Conservation (phyloP, 2,113 vertebrate species). For the Zosterops hypoxanthus region DNA sequence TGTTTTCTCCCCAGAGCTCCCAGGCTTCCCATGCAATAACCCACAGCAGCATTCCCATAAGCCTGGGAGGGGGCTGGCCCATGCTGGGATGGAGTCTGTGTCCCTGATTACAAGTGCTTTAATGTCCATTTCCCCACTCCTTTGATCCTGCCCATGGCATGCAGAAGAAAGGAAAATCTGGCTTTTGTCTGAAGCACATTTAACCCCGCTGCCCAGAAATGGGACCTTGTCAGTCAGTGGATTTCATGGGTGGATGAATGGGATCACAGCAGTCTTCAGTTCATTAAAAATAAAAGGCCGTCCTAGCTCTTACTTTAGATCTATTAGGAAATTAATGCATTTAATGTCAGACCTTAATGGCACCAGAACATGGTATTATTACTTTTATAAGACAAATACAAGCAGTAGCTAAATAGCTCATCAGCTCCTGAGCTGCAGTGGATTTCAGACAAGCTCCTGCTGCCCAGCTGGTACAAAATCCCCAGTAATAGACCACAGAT, state of each 20-base stretch:
- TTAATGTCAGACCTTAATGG: slow-evolving; percentile 22
- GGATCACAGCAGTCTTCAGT: slow-evolving; percentile 55
- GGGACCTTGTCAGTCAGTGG: slow-evolving; percentile 63
- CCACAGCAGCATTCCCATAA: neutral
- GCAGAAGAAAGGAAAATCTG: slow-evolving; percentile 65
- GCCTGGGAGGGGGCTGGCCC: slow-evolving; percentile 43
- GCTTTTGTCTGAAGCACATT: slow-evolving; percentile 60
- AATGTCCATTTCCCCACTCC: slow-evolving; percentile 53
- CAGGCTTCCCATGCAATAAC: neutral
- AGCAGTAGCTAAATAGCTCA: slow-evolving; percentile 32
- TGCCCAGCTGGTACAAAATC: slow-evolving; percentile 48
- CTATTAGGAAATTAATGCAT: slow-evolving; percentile 31
- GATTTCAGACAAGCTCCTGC: slow-evolving; percentile 11
- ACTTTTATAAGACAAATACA: slow-evolving; percentile 22
- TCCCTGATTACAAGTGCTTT: slow-evolving; percentile 57
- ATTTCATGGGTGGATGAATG: slow-evolving; percentile 68
- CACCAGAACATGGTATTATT: neutral
- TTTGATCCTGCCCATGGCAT: slow-evolving; percentile 61
- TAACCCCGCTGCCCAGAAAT: slow-evolving; percentile 53
- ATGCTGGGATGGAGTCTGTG: slow-evolving; percentile 54
- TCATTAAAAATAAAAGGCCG: slow-evolving; percentile 55
- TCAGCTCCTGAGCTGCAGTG: neutral
- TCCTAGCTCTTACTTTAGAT: neutral
- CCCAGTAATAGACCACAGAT: neutral
- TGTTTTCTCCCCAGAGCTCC: neutral